Conservation (phyloP, 2,888 invertebrate genomes). For the Caenorhabditis virilis region DNA sequence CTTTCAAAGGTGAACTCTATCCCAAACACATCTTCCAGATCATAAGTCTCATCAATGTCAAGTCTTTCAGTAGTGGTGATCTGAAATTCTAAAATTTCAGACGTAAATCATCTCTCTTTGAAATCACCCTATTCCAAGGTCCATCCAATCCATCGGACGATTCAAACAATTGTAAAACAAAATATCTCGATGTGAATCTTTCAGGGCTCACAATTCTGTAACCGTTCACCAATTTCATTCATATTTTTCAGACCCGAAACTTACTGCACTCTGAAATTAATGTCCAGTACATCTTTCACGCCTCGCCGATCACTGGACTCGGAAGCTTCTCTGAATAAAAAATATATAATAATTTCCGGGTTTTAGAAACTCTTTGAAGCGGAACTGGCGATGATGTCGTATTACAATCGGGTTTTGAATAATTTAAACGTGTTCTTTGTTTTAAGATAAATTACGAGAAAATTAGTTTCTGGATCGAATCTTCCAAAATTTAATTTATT, state of each 20-base stretch:
- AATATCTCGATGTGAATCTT: constrained; percentile 10
- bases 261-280: constrained; percentile 19
- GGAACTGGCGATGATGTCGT: too few species aligned
- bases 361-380: neutral
- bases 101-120: neutral
- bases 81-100: constrained; percentile 1
- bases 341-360: neutral
- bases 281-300: constrained; percentile 26
- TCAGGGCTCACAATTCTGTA: constrained; percentile 13
- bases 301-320: constrained; percentile 21
- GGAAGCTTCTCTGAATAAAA: constrained; percentile 24
- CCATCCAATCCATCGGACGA: constrained; percentile 46
- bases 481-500: too few species aligned
- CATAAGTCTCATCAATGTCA: constrained; percentile 6
- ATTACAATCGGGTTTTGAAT: too few species aligned
- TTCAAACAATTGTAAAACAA: constrained; percentile 41
- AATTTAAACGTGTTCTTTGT: too few species aligned
- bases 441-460: too few species aligned
- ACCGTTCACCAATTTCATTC: neutral
- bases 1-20: constrained; percentile 32
- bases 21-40: constrained; percentile 21
- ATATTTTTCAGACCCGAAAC: neutral
- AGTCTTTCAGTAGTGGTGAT: constrained; percentile 22
- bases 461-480: too few species aligned
- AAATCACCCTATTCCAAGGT: constrained; percentile 56